Evolutionary conservation across 2,113 vertebrate species (phyloP).

Genomic region (Peromyscus maniculatus): DNA sequence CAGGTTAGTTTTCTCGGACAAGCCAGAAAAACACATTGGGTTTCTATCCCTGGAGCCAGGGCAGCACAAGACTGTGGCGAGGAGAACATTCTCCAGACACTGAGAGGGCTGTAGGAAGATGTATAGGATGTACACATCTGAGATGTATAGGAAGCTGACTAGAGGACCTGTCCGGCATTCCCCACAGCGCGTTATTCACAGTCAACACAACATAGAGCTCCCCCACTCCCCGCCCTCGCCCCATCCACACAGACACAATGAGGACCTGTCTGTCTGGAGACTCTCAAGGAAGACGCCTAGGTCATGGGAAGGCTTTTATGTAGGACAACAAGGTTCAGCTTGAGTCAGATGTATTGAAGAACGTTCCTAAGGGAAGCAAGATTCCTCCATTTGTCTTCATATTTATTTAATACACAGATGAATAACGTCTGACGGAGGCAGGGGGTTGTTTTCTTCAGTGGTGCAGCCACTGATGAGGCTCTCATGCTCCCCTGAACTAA

Average conservation of each 20-base stretch:
- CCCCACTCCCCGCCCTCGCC: not conserved
- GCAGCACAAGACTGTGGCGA: not conserved
- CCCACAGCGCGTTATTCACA: not conserved
- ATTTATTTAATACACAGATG: not conserved
- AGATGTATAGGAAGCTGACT: not conserved
- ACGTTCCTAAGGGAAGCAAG: conserved; percentile 15
- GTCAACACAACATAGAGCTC: not conserved
- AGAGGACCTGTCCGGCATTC: not conserved
- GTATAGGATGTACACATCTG: not conserved
- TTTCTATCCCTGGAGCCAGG: not conserved
- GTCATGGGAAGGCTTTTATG: not conserved
- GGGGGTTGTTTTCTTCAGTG: not conserved
- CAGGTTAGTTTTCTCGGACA: not conserved
- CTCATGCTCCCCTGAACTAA: not conserved
- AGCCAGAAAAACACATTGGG: not conserved
- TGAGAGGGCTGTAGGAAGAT: too few relatives aligned
- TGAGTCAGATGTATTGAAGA: not conserved
- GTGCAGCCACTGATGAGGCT: not conserved
- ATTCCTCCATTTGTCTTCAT: conserved; percentile 15
- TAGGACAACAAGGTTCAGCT: not conserved
- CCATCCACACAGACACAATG: not conserved
- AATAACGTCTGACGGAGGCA: too few relatives aligned
- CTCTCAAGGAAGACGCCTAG: not conserved
- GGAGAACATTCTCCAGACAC: not conserved
- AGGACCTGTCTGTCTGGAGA: not conserved